Evolutionary conservation across 2,797 vertebrate species (phyloP), one percentile per base, ranked within the genome.

Genomic region (Micropoecilia bifurca): DNA sequence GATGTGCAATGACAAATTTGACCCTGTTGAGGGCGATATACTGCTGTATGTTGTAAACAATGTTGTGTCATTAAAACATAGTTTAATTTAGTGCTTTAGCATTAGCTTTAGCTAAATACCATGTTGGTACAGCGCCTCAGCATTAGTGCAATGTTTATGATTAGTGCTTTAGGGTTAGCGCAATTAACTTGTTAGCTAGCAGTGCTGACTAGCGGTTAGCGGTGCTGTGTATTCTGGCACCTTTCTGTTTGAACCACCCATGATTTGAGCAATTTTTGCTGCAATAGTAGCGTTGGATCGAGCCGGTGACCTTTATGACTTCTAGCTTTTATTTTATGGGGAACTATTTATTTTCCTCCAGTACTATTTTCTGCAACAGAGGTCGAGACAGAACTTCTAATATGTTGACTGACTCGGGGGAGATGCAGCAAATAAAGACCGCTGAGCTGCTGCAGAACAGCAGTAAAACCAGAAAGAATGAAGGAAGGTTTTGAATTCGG

Each of bases 321-420:
- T 43, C 78, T 55, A 78, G 79, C 55, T 45, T 83, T 90, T 1
- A 41, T 84, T 91, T 82, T 88, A 90, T 80, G 88, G 79, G 80
- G 68, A 20, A n/a, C 20, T 8, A 66, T 90, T 61, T 61, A 33
- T 61, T 61, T 16, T 33, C 13, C 4, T 33, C n/a, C 1, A 57
- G 25, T 28, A 9, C 7, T 25, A 53, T 53, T 53, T 59, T 59
- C 57, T 59, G 57, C 28, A 59, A 30, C 10, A 28, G 28, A 28
- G 13, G 84, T 84, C 80, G 78, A 79, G 80, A 46, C 25, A 6
- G 72, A 88, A 89, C 86, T 82, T 89, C 83, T 86, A 84, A 88
- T 84, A 84, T 89, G 85, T 89, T 86, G 83, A 66, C 80, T 57
- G 80, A 84, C 88, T 90, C 84, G 71, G 77, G 88, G 83, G 48